A percentile compares a stretch with the other conserved stretches of the same genome.
Evolutionary conservation across 1,140 invertebrate genomes (phyloP).

Genomic region (Platorchestia sp.): DNA sequence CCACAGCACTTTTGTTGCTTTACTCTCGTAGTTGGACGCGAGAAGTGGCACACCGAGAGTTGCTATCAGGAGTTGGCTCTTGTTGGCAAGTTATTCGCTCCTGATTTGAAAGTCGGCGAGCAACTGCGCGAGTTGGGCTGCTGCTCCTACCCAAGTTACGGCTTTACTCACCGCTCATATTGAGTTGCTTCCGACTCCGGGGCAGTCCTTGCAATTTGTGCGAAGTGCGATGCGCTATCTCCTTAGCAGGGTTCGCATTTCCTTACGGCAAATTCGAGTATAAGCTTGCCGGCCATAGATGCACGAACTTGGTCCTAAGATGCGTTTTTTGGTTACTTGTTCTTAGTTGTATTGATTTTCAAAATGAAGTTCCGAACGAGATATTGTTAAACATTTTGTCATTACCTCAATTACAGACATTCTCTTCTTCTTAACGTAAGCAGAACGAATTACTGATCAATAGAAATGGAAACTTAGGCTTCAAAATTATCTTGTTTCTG

Average conservation of each 20-base stretch:
- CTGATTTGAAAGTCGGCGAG: conserved; percentile 6
- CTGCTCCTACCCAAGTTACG: not conserved
- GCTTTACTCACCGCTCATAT: not conserved
- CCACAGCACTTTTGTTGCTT: conserved; percentile 6
- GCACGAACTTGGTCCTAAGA: not conserved
- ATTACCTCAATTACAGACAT: not conserved
- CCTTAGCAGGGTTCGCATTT: not conserved
- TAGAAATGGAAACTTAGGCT: not conserved
- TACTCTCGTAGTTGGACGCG: not conserved
- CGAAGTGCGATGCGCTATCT: not conserved
- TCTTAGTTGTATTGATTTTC: not conserved
- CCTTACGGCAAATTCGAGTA: not conserved
- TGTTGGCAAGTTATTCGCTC: conserved; percentile 6
- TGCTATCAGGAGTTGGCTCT: not conserved
- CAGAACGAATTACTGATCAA: not conserved
- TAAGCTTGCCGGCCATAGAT: not conserved
- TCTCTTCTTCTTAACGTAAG: not conserved
- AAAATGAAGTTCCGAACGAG: not conserved
- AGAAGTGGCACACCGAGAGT: not conserved
- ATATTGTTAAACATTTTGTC: not conserved
- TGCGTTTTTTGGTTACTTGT: not conserved
- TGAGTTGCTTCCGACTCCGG: not conserved
- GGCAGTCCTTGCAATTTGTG: not conserved
- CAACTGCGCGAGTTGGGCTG: not conserved
- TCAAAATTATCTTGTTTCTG: not conserved